phyloP scores from a whole-genome alignment of 2,113 vertebrate species.

The Delphinapterus leucas region DNA sequence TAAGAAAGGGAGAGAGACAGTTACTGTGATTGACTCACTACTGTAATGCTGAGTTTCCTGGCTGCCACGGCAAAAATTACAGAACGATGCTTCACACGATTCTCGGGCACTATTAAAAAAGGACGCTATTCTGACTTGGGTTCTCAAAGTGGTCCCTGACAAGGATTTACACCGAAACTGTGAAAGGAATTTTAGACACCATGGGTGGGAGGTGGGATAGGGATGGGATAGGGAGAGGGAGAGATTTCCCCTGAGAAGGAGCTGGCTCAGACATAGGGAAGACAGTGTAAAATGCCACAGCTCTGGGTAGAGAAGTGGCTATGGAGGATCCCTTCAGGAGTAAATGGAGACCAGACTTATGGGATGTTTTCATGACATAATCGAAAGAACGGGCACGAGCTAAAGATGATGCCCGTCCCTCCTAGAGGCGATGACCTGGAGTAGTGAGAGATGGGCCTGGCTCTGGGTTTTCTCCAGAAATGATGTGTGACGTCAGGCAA shows the following conservation, averaged over 20 bases:
- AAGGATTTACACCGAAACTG: neutral
- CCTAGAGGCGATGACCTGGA: neutral
- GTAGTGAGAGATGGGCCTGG: neutral
- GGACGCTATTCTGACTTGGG: neutral
- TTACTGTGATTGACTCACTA: accelerated
- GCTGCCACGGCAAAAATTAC: neutral
- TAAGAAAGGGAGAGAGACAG: neutral
- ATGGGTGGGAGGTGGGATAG: neutral
- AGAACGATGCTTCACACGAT: accelerated
- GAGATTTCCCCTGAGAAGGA: neutral
- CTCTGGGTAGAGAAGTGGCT: neutral
- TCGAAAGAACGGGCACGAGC: neutral
- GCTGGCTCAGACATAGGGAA: neutral
- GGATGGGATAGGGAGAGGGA: neutral
- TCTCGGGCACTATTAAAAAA: neutral
- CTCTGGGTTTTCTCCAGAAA: neutral
- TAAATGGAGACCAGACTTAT: neutral
- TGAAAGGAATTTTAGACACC: neutral
- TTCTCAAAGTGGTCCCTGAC: neutral
- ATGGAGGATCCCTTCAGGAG: neutral
- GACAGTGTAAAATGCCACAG: neutral
- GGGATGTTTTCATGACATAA: neutral
- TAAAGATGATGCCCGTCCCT: neutral
- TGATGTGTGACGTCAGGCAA: neutral
- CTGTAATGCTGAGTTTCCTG: neutral